A percentile compares a stretch with the other conserved stretches of the same genome.
phyloP scores from a whole-genome alignment of 1,140 invertebrate species.

The Drosophila subpulchrella region DNA sequence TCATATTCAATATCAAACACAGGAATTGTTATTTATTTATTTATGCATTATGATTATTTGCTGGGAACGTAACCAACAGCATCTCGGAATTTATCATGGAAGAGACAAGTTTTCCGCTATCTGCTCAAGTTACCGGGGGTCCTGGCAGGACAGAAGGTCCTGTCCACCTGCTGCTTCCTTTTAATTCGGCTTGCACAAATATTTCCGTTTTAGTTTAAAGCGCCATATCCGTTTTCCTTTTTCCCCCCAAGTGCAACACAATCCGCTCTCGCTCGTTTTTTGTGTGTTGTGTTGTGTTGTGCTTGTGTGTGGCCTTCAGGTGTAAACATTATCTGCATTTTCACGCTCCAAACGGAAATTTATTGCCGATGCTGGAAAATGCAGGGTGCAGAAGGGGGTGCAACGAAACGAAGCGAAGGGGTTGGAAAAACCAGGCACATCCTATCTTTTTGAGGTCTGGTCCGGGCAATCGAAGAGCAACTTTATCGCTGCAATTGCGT shows the following conservation, averaged over 20 bases:
- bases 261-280: neutral
- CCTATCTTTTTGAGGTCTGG: slow-evolving; percentile 27
- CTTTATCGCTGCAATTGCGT: slow-evolving; percentile 75
- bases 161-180: slow-evolving; percentile 11
- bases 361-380: slow-evolving; percentile 39
- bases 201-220: slow-evolving; percentile 61
- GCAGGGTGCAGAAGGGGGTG: too few species aligned
- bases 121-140: neutral
- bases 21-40: slow-evolving; percentile 68
- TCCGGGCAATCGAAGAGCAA: slow-evolving; percentile 56
- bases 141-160: neutral
- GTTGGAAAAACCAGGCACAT: slow-evolving; percentile 17
- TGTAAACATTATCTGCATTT: slow-evolving; percentile 74
- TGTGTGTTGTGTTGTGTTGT: neutral
- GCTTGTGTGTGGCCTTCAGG: slow-evolving; percentile 57
- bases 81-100: slow-evolving; percentile 21
- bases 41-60: slow-evolving; percentile 33
- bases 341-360: slow-evolving; percentile 58
- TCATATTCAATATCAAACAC: slow-evolving; percentile 13
- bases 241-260: slow-evolving; percentile 25
- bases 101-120: neutral
- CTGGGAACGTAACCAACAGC: neutral
- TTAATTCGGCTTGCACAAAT: slow-evolving; percentile 56
- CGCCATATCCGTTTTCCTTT: slow-evolving; percentile 57
- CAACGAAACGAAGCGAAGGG: too few species aligned